phyloP scores from a whole-genome alignment of 2,888 invertebrate species.

The Seladonia tumulorum region DNA sequence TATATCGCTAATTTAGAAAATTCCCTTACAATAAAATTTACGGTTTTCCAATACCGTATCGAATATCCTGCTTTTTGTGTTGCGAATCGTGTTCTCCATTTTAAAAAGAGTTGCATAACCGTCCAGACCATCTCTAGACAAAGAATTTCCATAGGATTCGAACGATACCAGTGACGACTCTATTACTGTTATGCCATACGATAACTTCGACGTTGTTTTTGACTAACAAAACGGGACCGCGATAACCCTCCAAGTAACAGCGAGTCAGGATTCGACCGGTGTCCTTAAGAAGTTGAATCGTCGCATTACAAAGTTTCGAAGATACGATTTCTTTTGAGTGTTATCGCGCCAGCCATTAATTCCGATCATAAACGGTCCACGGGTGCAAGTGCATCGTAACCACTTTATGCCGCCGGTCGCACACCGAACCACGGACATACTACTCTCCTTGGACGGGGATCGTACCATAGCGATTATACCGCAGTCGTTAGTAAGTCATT shows the following conservation, averaged over 20 bases:
- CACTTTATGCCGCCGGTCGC: slow-evolving; percentile 56
- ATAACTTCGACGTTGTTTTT: slow-evolving; percentile 15
- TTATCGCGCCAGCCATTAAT: slow-evolving; percentile 69
- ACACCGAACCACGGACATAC: slow-evolving; percentile 61
- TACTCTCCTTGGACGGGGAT: slow-evolving; percentile 48
- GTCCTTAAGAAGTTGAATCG: slow-evolving; percentile 33
- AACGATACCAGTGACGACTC: neutral
- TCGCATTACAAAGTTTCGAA: slow-evolving; percentile 54
- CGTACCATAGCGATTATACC: slow-evolving; percentile 62
- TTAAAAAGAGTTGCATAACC: neutral
- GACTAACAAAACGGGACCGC: slow-evolving; percentile 2
- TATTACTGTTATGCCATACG: neutral
- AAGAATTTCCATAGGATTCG: neutral
- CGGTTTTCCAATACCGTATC: too few species aligned
- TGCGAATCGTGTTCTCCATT: neutral
- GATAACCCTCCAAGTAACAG: slow-evolving; percentile 29
- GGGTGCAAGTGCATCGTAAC: slow-evolving; percentile 64
- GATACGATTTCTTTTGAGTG: slow-evolving; percentile 58
- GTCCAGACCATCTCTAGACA: neutral
- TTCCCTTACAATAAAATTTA: neutral
- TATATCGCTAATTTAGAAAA: neutral
- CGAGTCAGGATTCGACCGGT: slow-evolving; percentile 30
- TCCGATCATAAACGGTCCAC: slow-evolving; percentile 68
- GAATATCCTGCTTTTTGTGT: too few species aligned
- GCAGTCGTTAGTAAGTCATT: slow-evolving; percentile 70